Evolutionary conservation across 2,113 vertebrate species (phyloP).

Genomic region (Microtus oregoni): DNA sequence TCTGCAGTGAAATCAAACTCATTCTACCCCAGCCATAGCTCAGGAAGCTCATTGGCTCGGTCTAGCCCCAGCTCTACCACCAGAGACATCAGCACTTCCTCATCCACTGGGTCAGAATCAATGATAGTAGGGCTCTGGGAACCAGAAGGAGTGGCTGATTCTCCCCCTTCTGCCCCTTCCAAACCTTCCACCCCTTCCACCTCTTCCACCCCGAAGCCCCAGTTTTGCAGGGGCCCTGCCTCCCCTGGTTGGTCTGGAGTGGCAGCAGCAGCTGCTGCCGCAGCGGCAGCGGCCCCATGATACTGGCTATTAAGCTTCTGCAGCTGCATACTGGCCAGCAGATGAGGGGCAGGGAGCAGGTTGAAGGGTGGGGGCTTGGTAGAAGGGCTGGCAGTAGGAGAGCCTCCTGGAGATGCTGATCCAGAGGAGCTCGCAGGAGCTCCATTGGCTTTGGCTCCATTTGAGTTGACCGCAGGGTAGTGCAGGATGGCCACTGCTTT

Average conservation of each 20-base stretch:
- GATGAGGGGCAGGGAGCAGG: constrained; percentile 86
- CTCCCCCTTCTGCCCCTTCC: background rate
- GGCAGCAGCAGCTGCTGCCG: background rate
- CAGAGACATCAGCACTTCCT: constrained; percentile 91
- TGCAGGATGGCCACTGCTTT: constrained; percentile 86
- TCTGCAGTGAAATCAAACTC: constrained; percentile 92
- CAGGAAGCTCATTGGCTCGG: constrained; percentile 90
- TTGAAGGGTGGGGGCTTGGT: constrained; percentile 87
- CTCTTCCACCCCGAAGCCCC: constrained; percentile 60
- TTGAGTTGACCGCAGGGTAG: constrained; percentile 83
- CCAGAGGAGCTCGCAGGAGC: constrained; percentile 66
- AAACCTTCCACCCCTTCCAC: background rate
- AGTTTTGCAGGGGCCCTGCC: constrained; percentile 60
- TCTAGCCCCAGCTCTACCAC: constrained; percentile 92
- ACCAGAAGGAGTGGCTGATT: constrained; percentile 75
- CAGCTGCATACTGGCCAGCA: constrained; percentile 90
- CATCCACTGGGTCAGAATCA: constrained; percentile 90
- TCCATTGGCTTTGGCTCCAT: constrained; percentile 70
- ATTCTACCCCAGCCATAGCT: constrained; percentile 93
- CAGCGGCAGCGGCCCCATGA: constrained; percentile 76
- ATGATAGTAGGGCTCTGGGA: constrained; percentile 82
- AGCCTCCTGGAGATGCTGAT: constrained; percentile 71
- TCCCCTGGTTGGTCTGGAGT: constrained; percentile 49
- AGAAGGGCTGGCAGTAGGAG: constrained; percentile 72
- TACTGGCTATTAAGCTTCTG: constrained; percentile 93